Evolutionary conservation across 2,113 vertebrate genomes (phyloP).

Genomic region (Gadus chalcogrammus): DNA sequence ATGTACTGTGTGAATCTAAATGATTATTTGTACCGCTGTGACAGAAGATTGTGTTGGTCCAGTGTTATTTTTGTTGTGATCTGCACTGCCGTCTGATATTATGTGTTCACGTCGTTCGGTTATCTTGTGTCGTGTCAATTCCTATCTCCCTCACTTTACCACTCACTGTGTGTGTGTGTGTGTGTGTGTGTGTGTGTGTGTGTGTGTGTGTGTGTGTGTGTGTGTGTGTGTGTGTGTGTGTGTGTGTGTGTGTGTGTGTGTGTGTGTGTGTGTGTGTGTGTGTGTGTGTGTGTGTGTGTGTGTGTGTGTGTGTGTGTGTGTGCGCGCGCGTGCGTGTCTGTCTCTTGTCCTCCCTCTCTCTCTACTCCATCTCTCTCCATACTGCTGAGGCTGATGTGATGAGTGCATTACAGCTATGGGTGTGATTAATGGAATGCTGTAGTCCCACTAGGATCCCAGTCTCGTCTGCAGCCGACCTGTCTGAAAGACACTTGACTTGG

Average conservation of each 20-base stretch:
- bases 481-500: conserved; percentile 54
- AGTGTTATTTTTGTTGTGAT: neutral
- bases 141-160: conserved; percentile 4
- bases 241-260: too few species aligned
- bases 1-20: neutral
- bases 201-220: too few species aligned
- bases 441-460: conserved; percentile 42
- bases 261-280: too few species aligned
- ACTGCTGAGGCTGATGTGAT: conserved; percentile 16
- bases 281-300: too few species aligned
- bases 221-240: too few species aligned
- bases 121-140: conserved; percentile 8
- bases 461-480: conserved; percentile 44
- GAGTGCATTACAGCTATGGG: conserved; percentile 12
- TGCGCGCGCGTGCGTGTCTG: too few species aligned
- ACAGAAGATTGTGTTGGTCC: neutral
- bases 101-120: neutral
- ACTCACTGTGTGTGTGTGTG: too few species aligned
- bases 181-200: too few species aligned
- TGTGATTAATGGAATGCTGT: conserved; percentile 42
- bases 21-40: neutral
- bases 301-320: too few species aligned
- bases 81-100: neutral
- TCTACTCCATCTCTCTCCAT: neutral
- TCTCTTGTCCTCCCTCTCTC: neutral